Evolutionary conservation across 2,113 vertebrate species (phyloP).

Genomic region (Apodemus speciosus): DNA sequence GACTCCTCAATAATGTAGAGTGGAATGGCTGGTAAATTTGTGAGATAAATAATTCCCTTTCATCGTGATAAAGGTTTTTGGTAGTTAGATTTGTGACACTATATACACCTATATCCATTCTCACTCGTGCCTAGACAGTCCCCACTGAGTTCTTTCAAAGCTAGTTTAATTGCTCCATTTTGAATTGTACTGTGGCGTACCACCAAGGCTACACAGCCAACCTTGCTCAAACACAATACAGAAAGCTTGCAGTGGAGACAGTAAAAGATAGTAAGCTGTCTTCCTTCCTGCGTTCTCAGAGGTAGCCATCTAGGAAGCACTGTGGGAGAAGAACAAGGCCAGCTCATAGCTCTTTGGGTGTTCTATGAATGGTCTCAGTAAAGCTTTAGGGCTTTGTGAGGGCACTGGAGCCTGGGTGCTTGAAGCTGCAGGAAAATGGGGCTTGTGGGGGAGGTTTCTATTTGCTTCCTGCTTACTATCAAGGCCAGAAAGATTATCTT

Average conservation of each 20-base stretch:
- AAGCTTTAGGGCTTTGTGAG: not conserved
- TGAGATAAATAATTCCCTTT: constrained; percentile 24
- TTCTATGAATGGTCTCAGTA: not conserved
- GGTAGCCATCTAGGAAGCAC: not conserved
- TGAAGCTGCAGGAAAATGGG: not conserved
- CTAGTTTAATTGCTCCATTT: constrained; percentile 21
- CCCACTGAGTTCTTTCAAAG: not conserved
- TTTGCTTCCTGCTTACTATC: not conserved
- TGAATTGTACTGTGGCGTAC: not conserved
- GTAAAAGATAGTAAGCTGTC: constrained; percentile 42
- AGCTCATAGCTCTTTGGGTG: not conserved
- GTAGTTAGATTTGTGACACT: not conserved
- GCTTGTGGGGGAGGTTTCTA: not conserved
- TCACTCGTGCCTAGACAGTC: not conserved
- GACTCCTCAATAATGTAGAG: not conserved
- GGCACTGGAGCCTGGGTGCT: not conserved
- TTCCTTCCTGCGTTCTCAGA: constrained; percentile 15
- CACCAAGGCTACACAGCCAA: not conserved
- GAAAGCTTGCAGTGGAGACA: not conserved
- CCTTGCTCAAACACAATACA: not conserved
- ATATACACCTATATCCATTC: not conserved
- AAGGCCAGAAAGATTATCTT: not conserved
- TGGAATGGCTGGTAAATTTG: not conserved
- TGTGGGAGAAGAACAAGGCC: not conserved
- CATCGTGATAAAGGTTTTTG: not conserved